Evolutionary conservation across 2,797 vertebrate species (phyloP).

Genomic region (Sarcoramphus papa): DNA sequence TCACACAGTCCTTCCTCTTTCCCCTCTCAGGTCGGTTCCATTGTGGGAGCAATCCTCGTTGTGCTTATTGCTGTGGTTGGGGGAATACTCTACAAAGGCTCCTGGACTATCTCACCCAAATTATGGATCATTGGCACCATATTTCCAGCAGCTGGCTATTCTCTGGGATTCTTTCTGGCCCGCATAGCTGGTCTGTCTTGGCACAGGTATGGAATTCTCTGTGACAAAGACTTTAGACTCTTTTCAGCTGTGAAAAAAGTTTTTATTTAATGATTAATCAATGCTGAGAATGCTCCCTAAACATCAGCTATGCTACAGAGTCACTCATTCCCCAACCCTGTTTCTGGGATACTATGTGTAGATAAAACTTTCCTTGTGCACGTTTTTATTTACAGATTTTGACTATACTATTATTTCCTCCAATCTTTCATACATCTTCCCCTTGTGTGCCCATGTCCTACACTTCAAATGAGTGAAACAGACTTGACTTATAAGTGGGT

Average conservation of each 20-base stretch:
- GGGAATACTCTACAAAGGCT: slow-evolving; percentile 89
- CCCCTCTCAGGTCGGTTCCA: slow-evolving; percentile 82
- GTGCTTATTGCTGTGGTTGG: slow-evolving; percentile 86
- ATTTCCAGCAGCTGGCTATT: slow-evolving; percentile 87
- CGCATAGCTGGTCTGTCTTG: slow-evolving; percentile 85
- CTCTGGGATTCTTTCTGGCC: slow-evolving; percentile 86
- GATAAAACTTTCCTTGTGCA: background rate
- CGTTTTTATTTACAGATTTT: background rate
- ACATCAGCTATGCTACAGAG: background rate
- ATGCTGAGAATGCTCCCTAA: background rate
- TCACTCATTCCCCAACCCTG: background rate
- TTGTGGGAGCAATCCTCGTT: slow-evolving; percentile 81
- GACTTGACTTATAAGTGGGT: background rate
- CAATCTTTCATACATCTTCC: background rate
- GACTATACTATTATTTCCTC: background rate
- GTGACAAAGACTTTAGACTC: background rate
- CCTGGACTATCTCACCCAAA: slow-evolving; percentile 86
- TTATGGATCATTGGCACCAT: slow-evolving; percentile 91
- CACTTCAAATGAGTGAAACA: background rate
- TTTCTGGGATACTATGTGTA: background rate
- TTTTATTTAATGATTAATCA: background rate
- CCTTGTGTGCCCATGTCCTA: background rate
- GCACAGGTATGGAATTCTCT: slow-evolving; percentile 78
- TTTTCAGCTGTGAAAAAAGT: background rate
- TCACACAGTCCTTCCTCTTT: background rate